Base-by-base conservation (phyloP, 2,113 vertebrate genomes). In the Myiagra hebetior region DNA sequence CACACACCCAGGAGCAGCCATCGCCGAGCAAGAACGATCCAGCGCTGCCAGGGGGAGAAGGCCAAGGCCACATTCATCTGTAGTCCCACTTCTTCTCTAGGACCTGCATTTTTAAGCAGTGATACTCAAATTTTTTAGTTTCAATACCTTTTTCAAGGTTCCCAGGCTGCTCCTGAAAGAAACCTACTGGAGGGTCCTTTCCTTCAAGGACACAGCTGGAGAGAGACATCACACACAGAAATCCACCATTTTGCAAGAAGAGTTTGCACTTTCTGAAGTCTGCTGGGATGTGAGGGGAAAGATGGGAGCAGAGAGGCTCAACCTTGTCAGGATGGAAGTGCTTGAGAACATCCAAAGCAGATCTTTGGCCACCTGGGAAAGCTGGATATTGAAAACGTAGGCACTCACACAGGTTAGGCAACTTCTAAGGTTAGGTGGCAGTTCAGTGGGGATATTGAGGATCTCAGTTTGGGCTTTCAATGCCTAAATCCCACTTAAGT, bases 401-500 rank as follows among this genome's bases (percentile, higher is more conserved):
- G 78, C 82, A 76, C 79, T 95, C 80, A 85, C 76, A 78, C 41
- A 92, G 80, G 91, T 89, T 89, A 91, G 93, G 93, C 76, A 95
- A 93, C 94, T 81, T 84, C 80, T 92, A 93, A 97, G 93, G 96
- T 97, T 94, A 95, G 91, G 86, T 95, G 94, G 92, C 88, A 95
- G 94, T 91, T 96, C 96, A 95, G 89, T 55, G 41, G 91, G 94
- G 91, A 96, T 95, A 95, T 49, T 56, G 80, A 95, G 77, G 73
- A 96, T 95, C 89, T 89, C 77, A 52, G 73, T 92, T 95, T 94
- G 89, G 93, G 64, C 89, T 97, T 97, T 96, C 93, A 92, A 92
- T 95, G 94, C 77, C 91, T 96, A 97, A 97, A 97, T 97, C 95
- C 93, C 73, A 85, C 92, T 96, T 97, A 97, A 97, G 95, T 96